Evolutionary conservation across 2,113 vertebrate genomes (phyloP).

Genomic region (Halcyon malimbica): DNA sequence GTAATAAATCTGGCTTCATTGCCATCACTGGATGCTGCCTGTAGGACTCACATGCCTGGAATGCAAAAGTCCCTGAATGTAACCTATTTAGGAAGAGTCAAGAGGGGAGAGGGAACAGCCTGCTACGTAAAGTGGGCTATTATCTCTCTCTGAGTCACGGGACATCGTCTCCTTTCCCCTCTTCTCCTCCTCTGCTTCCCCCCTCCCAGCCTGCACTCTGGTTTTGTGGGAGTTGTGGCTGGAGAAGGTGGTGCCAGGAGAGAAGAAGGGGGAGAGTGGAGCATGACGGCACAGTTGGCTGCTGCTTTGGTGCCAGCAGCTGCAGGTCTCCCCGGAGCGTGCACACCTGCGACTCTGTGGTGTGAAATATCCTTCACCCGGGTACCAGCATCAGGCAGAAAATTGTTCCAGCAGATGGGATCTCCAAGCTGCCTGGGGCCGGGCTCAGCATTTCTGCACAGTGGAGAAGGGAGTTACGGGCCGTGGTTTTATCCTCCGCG

Average conservation of each 20-base stretch:
- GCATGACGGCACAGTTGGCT: accelerated
- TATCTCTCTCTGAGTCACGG: conserved; percentile 42
- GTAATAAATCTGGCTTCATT: background rate
- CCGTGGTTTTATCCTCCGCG: background rate
- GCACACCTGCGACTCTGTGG: background rate
- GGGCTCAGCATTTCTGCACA: background rate
- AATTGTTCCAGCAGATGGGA: background rate
- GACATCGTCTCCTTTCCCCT: background rate
- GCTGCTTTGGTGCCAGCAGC: background rate
- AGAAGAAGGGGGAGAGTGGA: background rate
- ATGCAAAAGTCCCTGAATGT: background rate
- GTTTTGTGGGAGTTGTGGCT: background rate
- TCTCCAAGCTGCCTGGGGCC: background rate
- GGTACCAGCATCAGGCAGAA: background rate
- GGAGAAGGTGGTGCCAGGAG: background rate
- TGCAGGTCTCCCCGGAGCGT: background rate
- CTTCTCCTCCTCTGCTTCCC: background rate
- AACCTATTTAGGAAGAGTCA: conserved; percentile 60
- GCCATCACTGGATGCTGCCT: background rate
- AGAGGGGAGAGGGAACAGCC: background rate
- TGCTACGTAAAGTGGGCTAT: background rate
- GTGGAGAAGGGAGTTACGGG: background rate
- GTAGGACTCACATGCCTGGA: background rate
- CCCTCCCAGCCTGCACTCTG: background rate
- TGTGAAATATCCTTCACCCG: background rate